phyloP scores from a whole-genome alignment of 2,797 vertebrate species.

The Loriculus beryllinus region DNA sequence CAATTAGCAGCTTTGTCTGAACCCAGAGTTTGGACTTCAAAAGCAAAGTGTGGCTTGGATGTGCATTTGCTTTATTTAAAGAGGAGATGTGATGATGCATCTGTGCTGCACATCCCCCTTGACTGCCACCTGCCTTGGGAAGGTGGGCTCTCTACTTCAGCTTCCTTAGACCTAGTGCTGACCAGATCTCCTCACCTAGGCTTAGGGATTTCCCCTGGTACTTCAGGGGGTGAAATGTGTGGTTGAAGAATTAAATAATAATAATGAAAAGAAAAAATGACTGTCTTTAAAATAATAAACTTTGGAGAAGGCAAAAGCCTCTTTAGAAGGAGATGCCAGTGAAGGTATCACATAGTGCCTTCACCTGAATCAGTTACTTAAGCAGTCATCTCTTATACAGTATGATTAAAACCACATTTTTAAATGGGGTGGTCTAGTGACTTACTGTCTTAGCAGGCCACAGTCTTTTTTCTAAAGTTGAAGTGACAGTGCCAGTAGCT shows the following conservation, averaged over 20 bases:
- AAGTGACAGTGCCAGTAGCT: not conserved
- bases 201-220: not conserved
- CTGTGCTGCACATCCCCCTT: accelerated
- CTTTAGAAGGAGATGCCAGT: not conserved
- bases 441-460: not conserved
- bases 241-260: not conserved
- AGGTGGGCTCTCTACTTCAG: not conserved
- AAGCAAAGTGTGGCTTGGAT: not conserved
- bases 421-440: accelerated
- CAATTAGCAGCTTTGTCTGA: not conserved
- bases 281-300: not conserved
- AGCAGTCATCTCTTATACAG: not conserved
- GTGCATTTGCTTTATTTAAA: not conserved
- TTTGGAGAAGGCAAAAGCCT: not conserved
- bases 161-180: not conserved
- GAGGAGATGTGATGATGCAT: not conserved
- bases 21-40: not conserved
- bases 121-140: not conserved
- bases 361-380: not conserved
- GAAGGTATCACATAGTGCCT: not conserved
- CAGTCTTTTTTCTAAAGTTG: not conserved
- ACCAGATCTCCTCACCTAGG: not conserved
- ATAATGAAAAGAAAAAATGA: no score
- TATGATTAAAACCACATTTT: not conserved
- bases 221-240: not conserved